Conservation (phyloP, 2,797 vertebrate genomes). For the Peromyscus eremicus region DNA sequence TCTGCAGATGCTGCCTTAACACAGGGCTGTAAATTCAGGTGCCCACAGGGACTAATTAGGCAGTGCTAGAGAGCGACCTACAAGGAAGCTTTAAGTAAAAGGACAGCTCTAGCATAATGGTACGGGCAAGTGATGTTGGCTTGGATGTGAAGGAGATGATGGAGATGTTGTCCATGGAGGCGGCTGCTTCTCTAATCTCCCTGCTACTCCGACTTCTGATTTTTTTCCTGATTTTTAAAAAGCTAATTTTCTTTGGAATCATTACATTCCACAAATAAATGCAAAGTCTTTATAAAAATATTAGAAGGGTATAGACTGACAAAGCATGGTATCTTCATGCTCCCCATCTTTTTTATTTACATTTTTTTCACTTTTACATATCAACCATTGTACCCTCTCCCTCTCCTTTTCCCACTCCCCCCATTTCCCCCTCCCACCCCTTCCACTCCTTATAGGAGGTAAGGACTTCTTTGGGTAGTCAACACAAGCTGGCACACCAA, state of each 20-base stretch:
- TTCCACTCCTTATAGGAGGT: too few relatives aligned
- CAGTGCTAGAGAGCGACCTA: neutral
- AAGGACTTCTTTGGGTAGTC: too few relatives aligned
- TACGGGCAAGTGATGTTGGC: neutral
- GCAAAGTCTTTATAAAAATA: conserved; percentile 8
- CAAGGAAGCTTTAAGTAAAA: neutral
- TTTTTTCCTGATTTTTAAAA: neutral
- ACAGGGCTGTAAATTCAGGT: neutral
- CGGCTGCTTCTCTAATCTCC: neutral
- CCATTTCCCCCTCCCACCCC: too few relatives aligned
- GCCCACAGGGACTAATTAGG: neutral
- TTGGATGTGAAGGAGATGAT: neutral
- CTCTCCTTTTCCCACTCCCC: too few relatives aligned
- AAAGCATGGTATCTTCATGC: neutral
- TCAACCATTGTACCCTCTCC: too few relatives aligned
- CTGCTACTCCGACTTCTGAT: neutral
- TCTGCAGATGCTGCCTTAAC: neutral
- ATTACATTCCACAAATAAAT: neutral
- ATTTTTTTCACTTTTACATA: too few relatives aligned
- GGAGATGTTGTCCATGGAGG: neutral
- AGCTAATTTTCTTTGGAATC: neutral
- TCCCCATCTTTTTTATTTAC: too few relatives aligned
- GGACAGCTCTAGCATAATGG: too few relatives aligned
- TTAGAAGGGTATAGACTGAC: neutral
- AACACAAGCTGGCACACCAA: too few relatives aligned